Evolutionary conservation across 2,113 vertebrate species (phyloP), one percentile per base, ranked within the genome.

Genomic region (Megaleporinus macrocephalus): DNA sequence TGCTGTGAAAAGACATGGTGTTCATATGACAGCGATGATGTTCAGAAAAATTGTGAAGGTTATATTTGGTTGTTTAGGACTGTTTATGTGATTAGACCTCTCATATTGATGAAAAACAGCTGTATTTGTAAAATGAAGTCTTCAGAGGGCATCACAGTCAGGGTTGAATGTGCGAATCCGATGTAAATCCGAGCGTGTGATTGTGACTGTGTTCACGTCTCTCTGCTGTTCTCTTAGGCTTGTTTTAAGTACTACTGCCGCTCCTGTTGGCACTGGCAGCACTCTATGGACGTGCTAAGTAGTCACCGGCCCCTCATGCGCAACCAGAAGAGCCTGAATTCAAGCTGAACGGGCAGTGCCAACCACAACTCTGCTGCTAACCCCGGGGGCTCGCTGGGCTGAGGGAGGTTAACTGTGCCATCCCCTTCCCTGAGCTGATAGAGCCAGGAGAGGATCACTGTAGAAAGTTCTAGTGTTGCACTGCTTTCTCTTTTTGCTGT

Each of bases 221-320:
- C 70, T 6, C 44, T 24, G 70, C 5, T 14, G n/a, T 29, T 20
- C 16, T 63, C 1, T 0, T 88, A 99, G 98, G 94, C 97, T 88
- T 99, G 98, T 94, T 99, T 99, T 93, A 99, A 98, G 91, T 99
- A 99, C 93, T 98, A 97, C 94, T 99, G 98, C 86, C 96, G 97
- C 87, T 95, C 96, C 62, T 99, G 98, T 92, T 99, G 98, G 98
- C 97, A 98, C 90, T 99, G 97, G 97, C 95, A 97, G 85, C 98
- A 99, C 92, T 98, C 97, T 78, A 94, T 96, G 93, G 98, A 99
- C 89, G 93, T 96, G 85, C 89, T 99, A 85, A 96, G 95, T 80
- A 97, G 97, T 92, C 98, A 99, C 91, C 96, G 96, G 90, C 98
- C 98, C 36, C 94, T 99, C 84, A 99, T 99, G 98, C 96, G 98